Conservation (phyloP, 2,888 invertebrate genomes). For the Gastrophysa polygoni region DNA sequence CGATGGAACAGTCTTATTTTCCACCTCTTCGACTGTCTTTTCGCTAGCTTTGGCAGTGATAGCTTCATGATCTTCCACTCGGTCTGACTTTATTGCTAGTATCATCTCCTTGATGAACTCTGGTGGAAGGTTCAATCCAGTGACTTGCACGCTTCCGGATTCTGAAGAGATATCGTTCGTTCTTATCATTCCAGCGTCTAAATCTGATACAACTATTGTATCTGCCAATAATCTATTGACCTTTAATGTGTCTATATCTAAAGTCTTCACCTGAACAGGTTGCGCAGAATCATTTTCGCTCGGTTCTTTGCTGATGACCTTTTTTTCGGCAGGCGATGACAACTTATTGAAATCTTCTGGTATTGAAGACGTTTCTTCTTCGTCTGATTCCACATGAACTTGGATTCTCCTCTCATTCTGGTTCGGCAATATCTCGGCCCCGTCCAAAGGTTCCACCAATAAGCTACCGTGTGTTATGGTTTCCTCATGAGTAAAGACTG, state of each 20-base stretch:
- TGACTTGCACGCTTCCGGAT: constrained; percentile 70
- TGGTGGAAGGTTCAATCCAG: constrained; percentile 71
- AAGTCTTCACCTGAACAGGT: constrained; percentile 72
- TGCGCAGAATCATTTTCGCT: constrained; percentile 59
- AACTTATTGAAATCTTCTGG: constrained; percentile 50
- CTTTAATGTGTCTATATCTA: constrained; percentile 79
- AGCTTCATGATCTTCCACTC: constrained; percentile 10
- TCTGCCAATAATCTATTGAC: constrained; percentile 81
- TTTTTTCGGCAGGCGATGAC: constrained; percentile 36
- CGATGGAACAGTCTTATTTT: too few species aligned
- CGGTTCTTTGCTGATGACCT: constrained; percentile 36
- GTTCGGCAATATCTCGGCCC: constrained; percentile 47
- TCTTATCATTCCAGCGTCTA: constrained; percentile 76
- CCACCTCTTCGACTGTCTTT: too few species aligned
- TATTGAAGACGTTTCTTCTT: constrained; percentile 51
- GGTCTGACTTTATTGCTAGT: constrained; percentile 36
- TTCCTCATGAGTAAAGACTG: constrained; percentile 63
- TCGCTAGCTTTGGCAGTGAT: too few species aligned
- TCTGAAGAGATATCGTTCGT: constrained; percentile 75
- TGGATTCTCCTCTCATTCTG: constrained; percentile 48
- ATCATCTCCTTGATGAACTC: constrained; percentile 73
- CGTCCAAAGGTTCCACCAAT: constrained; percentile 69
- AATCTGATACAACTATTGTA: constrained; percentile 80
- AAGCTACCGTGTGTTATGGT: constrained; percentile 70
- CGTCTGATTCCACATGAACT: constrained; percentile 45